Evolutionary conservation across 2,113 vertebrate genomes (phyloP), one percentile per base, ranked within the genome.

Genomic region (Gasterosteus nipponicus): DNA sequence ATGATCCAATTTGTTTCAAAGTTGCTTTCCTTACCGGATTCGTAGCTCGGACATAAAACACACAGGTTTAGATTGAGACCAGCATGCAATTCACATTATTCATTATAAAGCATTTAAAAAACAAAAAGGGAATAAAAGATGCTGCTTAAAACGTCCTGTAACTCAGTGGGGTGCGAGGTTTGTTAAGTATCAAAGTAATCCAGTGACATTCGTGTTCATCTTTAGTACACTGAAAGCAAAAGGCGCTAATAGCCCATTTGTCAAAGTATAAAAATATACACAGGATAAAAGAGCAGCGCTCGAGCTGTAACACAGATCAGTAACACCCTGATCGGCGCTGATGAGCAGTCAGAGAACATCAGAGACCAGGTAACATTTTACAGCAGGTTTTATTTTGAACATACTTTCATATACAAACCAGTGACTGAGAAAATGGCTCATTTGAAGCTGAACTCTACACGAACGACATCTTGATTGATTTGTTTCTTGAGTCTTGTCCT

Each of bases 381-480:
- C 91, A 93, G 92, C 90, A 91, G 92, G 83, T 92, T 93, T 93
- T 91, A 90, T 92, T 93, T 91, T 80, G 87, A 92, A 91, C 92
- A 93, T 90, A 91, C 75, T 90, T 92, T 89, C 90, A 93, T 92
- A 86, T 92, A 92, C 91, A 93, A 93, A 92, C 92, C 92, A 93
- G 91, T 92, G 92, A 92, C 89, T 90, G 91, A 92, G 90, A 92
- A 93, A 92, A 92, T 90, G 91, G 92, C 92, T 93, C 89, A 90
- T 91, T 62, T 80, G 86, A 92, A 84, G 90, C 85, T 92, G 90
- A 81, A 86, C 86, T 90, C 81, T 78, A 86, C 86, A 78, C 12
- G 84, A 83, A 86, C 87, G 75, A 77, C 78, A 72, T 69, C 77
- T 73, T 56, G 74, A 89, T 80, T 75, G 72, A 61, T 81, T 49